A percentile compares a stretch with the other conserved stretches of the same genome.
Conservation (phyloP, 92 coral and sea anemone species). For the Porites divaricata region DNA sequence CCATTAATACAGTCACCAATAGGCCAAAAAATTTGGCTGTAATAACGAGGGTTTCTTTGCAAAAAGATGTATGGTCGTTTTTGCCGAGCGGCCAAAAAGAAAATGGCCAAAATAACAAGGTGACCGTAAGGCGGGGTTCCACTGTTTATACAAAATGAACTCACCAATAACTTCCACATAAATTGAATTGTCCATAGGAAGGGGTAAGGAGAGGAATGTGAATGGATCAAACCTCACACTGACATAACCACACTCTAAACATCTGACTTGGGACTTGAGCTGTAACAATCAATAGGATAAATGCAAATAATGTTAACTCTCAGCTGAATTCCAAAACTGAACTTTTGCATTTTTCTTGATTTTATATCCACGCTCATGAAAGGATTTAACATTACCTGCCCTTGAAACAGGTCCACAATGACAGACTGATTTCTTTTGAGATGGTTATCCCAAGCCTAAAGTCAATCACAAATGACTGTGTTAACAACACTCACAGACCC, state of each 20-base stretch:
- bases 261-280: slow-evolving; percentile 95
- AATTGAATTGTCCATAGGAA: slow-evolving; percentile 97
- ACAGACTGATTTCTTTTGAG: slow-evolving; percentile 96
- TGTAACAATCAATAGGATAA: slow-evolving; percentile 15
- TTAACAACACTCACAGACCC: not conserved
- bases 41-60: too few species aligned
- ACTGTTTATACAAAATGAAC: slow-evolving; percentile 6
- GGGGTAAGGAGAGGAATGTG: slow-evolving; percentile 95
- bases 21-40: too few species aligned
- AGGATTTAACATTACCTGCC: slow-evolving; percentile 77
- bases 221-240: slow-evolving; percentile 98
- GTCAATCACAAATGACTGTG: not conserved
- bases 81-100: too few species aligned
- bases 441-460: slow-evolving; percentile 99
- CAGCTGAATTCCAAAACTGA: too few species aligned
- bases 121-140: too few species aligned
- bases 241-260: slow-evolving; percentile 94
- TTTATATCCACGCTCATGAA: not conserved
- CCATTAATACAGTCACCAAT: too few species aligned
- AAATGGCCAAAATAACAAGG: too few species aligned
- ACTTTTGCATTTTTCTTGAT: too few species aligned
- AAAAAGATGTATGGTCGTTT: too few species aligned
- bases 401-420: slow-evolving; percentile 96
- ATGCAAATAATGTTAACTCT: too few species aligned
- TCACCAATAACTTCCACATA: slow-evolving; percentile 93